Evolutionary conservation across 2,797 vertebrate species (phyloP).

Genomic region (Lindbergichthys nudifrons): DNA sequence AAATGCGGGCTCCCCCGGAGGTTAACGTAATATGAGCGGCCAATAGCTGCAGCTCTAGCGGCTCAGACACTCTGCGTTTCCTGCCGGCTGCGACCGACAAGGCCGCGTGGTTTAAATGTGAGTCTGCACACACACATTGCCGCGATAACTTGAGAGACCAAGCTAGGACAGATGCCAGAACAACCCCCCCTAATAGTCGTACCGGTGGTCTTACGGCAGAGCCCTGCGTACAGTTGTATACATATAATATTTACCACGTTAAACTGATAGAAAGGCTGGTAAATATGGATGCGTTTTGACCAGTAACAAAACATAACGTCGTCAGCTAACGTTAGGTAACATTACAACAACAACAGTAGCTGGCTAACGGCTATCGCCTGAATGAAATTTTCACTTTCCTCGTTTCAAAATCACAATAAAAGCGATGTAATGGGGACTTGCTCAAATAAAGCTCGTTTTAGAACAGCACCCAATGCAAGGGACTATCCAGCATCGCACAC

Average conservation of each 20-base stretch:
- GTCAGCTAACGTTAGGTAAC: slow-evolving; percentile 71
- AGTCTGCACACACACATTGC: slow-evolving; percentile 56
- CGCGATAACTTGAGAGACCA: slow-evolving; percentile 38
- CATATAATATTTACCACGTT: not conserved
- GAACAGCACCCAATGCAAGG: not conserved
- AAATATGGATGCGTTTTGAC: slow-evolving; percentile 38
- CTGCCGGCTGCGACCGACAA: slow-evolving; percentile 73
- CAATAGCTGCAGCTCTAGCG: slow-evolving; percentile 69
- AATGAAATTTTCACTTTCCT: slow-evolving; percentile 4
- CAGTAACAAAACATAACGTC: slow-evolving; percentile 60
- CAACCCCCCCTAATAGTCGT: not conserved
- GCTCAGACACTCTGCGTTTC: slow-evolving; percentile 72
- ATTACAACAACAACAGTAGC: slow-evolving; percentile 76
- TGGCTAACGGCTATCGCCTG: slow-evolving; percentile 55
- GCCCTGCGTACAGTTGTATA: rapidly evolving
- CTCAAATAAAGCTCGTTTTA: rapidly evolving
- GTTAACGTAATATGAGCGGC: slow-evolving; percentile 42
- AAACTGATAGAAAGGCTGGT: too few relatives aligned
- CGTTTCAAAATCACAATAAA: rapidly evolving
- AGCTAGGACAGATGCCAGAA: slow-evolving; percentile 5
- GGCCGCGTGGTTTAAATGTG: slow-evolving; percentile 88
- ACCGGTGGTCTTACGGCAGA: rapidly evolving
- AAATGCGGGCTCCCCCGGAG: slow-evolving; percentile 10
- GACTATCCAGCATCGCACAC: not conserved
- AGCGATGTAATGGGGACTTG: rapidly evolving